Percentiles rank a stretch among this genome's conserved stretches.
Conservation (phyloP, 2,888 invertebrate species). For the Xylota segnis region DNA sequence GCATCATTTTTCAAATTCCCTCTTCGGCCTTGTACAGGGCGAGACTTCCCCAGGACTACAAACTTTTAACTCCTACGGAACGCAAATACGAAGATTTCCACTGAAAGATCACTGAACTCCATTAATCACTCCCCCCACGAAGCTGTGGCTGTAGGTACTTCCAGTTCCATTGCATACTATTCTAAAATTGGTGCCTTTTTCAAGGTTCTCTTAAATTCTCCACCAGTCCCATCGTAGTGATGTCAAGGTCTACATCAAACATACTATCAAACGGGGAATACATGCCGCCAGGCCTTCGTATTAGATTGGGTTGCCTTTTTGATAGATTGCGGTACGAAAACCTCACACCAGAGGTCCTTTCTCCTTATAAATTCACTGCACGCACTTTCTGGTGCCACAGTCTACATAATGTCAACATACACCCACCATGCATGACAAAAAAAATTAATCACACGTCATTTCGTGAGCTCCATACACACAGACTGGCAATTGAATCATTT, state of each 20-base stretch:
- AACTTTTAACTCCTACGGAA: too few species aligned
- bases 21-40: too few species aligned
- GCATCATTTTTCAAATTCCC: too few species aligned
- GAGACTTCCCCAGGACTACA: too few species aligned
- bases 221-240: not conserved
- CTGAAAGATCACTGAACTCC: not conserved
- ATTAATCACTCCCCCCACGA: not conserved
- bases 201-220: not conserved
- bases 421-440: not conserved
- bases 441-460: constrained; percentile 15
- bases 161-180: not conserved
- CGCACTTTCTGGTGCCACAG: not conserved
- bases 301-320: not conserved
- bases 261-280: not conserved
- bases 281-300: not conserved
- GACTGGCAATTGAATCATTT: constrained; percentile 7
- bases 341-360: not conserved
- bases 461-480: not conserved
- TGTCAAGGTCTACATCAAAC: not conserved
- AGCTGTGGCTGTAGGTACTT: too few species aligned
- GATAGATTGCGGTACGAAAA: not conserved
- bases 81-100: too few species aligned
- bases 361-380: not conserved
- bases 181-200: not conserved
- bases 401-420: not conserved